Conservation (phyloP, 2,797 vertebrate species). For the Parambassis ranga region DNA sequence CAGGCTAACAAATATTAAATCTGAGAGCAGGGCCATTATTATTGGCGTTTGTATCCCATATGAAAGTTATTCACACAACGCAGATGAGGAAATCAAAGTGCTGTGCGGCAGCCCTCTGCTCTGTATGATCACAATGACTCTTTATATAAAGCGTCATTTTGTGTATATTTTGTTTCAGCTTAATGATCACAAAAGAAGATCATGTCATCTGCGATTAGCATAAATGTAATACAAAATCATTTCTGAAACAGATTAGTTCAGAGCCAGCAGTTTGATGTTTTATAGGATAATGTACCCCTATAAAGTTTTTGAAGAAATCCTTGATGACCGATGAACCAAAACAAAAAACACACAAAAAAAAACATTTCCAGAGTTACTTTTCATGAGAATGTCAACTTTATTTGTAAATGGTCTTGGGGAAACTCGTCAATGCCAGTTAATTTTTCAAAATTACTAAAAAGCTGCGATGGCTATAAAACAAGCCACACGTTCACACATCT, state of each 20-base stretch:
- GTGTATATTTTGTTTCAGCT: constrained; percentile 26
- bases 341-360: too few relatives aligned
- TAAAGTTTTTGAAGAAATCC: constrained; percentile 8
- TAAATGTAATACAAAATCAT: constrained; percentile 7
- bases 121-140: constrained; percentile 4
- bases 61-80: constrained; percentile 20
- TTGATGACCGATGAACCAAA: constrained; percentile 37
- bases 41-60: neutral
- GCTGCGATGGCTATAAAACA: constrained; percentile 76
- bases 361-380: constrained; percentile 33
- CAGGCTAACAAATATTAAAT: constrained; percentile 21
- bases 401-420: constrained; percentile 63
- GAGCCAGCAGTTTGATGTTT: constrained; percentile 1
- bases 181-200: constrained; percentile 8
- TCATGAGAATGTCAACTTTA: constrained; percentile 56
- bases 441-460: constrained; percentile 72
- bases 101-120: neutral
- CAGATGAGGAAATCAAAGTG: constrained; percentile 26
- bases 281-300: neutral
- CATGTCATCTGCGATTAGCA: constrained; percentile 12
- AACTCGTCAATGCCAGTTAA: constrained; percentile 67
- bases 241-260: neutral
- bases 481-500: constrained; percentile 84
- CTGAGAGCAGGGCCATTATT: neutral
- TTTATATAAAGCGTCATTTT: constrained; percentile 8